A percentile compares a stretch with the other conserved stretches of the same genome.
These are phyloP conservation scores for Terrapene triunguis DNA, from an alignment of 2,113 vertebrate species.

Conservation along the genomic window DNA sequence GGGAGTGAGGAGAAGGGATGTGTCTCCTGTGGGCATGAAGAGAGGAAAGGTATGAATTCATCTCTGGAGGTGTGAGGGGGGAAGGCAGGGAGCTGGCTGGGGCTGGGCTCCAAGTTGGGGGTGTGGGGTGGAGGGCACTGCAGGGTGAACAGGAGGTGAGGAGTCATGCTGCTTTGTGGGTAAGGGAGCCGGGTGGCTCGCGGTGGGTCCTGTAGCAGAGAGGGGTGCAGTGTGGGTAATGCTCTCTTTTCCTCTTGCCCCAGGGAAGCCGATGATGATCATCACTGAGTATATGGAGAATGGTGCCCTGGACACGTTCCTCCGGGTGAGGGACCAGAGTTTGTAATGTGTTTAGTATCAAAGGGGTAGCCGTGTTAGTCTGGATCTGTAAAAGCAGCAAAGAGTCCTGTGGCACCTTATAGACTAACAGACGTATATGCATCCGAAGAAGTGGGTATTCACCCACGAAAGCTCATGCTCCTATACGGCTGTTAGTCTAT, in stretches of 20 bases:
- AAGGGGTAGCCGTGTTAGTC: too few relatives aligned
- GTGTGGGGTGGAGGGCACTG: neutral
- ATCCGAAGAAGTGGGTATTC: too few relatives aligned
- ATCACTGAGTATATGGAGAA: conserved; percentile 98
- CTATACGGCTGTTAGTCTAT: too few relatives aligned
- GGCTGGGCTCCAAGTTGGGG: neutral
- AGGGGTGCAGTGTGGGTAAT: neutral
- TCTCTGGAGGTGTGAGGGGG: neutral
- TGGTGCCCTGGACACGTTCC: conserved; percentile 93
- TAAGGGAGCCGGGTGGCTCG: neutral
- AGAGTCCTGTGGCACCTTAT: too few relatives aligned
- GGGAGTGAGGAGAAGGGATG: neutral
- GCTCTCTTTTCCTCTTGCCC: conserved; percentile 11
- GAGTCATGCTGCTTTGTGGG: neutral
- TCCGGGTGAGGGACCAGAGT: conserved; percentile 84
- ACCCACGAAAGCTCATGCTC: too few relatives aligned
- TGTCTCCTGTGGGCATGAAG: neutral
- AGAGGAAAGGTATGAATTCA: neutral
- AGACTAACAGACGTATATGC: too few relatives aligned
- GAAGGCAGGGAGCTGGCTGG: neutral
- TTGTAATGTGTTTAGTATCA: neutral
- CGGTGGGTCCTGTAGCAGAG: neutral
- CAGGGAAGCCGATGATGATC: conserved; percentile 92
- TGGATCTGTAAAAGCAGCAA: too few relatives aligned
- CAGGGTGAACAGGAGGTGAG: neutral